phyloP scores from a whole-genome alignment of 2,888 invertebrate genomes.

The Atethmia centrago region DNA sequence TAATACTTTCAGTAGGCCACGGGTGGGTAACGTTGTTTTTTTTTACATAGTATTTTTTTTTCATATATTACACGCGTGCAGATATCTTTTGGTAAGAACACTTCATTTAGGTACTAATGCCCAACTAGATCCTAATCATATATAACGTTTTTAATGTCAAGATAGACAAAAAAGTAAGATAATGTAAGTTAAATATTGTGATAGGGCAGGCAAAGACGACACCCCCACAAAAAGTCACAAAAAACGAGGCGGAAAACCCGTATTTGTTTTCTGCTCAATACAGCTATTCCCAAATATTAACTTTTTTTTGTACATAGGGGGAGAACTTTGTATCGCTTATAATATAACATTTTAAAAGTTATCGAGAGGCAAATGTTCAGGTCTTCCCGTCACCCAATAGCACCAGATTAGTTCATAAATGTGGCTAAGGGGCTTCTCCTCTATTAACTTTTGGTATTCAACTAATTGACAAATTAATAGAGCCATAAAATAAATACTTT shows the following conservation, averaged over 20 bases:
- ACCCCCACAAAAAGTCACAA: background rate
- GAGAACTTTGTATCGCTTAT: background rate
- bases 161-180: background rate
- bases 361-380: background rate
- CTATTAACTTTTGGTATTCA: background rate
- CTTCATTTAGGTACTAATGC: background rate
- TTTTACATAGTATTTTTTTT: background rate
- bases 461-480: background rate
- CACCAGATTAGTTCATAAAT: background rate
- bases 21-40: background rate
- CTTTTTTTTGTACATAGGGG: slow-evolving; percentile 3
- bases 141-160: background rate
- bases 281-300: background rate
- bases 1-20: slow-evolving; percentile 17
- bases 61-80: background rate
- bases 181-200: slow-evolving; percentile 28
- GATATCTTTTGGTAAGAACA: background rate
- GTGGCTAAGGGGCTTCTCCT: background rate
- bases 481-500: background rate
- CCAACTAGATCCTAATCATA: background rate
- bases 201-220: slow-evolving; percentile 14
- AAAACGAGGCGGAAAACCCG: slow-evolving; percentile 1
- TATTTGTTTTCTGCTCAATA: slow-evolving; percentile 30
- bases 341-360: background rate
- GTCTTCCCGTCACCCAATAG: background rate